Percentiles rank a stretch among this genome's conserved stretches.
These are phyloP conservation scores for Dendrolimus houi DNA, from an alignment of 2,888 invertebrate species.

Conservation along the genomic window DNA sequence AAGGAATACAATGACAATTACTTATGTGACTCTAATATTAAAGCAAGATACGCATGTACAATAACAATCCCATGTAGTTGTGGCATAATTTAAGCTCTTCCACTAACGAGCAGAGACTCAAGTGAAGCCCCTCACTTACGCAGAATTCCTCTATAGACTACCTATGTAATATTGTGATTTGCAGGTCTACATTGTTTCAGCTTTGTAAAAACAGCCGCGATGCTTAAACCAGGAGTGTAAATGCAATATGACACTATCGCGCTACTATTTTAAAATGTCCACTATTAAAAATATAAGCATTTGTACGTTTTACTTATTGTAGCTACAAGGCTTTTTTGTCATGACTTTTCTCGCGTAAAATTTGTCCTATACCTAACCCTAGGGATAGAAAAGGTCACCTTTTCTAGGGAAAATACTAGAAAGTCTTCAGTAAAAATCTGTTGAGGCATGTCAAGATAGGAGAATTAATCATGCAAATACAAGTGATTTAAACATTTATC, in stretches of 20 bases:
- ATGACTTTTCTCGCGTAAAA: too few species aligned
- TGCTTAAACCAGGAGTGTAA: slow-evolving; percentile 12
- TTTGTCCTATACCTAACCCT: too few species aligned
- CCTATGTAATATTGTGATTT: slow-evolving; percentile 52
- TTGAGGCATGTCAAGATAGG: too few species aligned
- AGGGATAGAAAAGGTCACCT: too few species aligned
- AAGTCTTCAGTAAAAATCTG: too few species aligned
- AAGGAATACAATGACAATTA: not conserved
- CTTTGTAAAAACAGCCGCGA: slow-evolving; percentile 26
- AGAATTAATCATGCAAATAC: too few species aligned
- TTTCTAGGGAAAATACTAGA: too few species aligned
- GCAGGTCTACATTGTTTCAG: slow-evolving; percentile 47
- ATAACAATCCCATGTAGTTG: slow-evolving; percentile 34
- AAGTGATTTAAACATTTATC: too few species aligned
- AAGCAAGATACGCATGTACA: slow-evolving; percentile 48
- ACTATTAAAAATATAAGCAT: too few species aligned
- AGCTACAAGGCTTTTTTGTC: too few species aligned
- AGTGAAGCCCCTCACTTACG: slow-evolving; percentile 39
- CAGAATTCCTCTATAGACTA: slow-evolving; percentile 43
- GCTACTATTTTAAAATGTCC: too few species aligned
- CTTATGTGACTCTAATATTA: slow-evolving; percentile 11
- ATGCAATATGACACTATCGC: not conserved
- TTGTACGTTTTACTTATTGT: too few species aligned
- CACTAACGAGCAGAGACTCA: slow-evolving; percentile 65
- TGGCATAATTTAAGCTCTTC: slow-evolving; percentile 59